Evolutionary conservation across 2,113 vertebrate species (phyloP).

Genomic region (Anguilla japonica): DNA sequence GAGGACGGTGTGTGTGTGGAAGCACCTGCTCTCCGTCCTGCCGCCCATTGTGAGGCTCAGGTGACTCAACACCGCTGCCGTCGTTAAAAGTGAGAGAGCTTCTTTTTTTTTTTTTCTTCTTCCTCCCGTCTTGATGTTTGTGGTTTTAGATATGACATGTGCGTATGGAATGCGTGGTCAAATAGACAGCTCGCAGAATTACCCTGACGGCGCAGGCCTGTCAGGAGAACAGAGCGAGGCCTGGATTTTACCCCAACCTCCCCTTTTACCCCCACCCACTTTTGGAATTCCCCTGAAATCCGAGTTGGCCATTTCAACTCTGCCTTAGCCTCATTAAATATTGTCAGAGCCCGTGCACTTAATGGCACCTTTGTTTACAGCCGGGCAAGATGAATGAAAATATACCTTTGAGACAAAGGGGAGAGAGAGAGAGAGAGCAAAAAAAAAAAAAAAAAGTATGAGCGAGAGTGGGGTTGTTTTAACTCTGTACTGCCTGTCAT

Average conservation of each 20-base stretch:
- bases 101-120: conserved; percentile 42
- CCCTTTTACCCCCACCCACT: conserved; percentile 19
- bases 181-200: conserved; percentile 66
- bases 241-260: conserved; percentile 45
- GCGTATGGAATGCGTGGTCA: conserved; percentile 60
- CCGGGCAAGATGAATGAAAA: conserved; percentile 59
- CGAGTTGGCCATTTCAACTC: conserved; percentile 47
- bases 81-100: conserved; percentile 51
- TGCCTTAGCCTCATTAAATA: conserved; percentile 71
- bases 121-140: conserved; percentile 49
- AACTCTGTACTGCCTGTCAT: conserved; percentile 26
- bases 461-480: not conserved
- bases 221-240: conserved; percentile 49
- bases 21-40: conserved; percentile 35
- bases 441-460: conserved; percentile 13
- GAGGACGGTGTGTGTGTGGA: conserved; percentile 44
- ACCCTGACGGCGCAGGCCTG: conserved; percentile 61
- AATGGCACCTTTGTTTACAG: conserved; percentile 63
- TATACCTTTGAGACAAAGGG: conserved; percentile 57
- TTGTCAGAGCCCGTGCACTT: conserved; percentile 59
- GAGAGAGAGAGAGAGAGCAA: conserved; percentile 20
- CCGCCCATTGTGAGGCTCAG: conserved; percentile 51
- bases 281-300: conserved; percentile 68
- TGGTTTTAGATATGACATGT: conserved; percentile 60
- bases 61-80: conserved; percentile 53